phyloP scores from a whole-genome alignment of 2,888 invertebrate genomes.

The Rugalucina vietnamica region DNA sequence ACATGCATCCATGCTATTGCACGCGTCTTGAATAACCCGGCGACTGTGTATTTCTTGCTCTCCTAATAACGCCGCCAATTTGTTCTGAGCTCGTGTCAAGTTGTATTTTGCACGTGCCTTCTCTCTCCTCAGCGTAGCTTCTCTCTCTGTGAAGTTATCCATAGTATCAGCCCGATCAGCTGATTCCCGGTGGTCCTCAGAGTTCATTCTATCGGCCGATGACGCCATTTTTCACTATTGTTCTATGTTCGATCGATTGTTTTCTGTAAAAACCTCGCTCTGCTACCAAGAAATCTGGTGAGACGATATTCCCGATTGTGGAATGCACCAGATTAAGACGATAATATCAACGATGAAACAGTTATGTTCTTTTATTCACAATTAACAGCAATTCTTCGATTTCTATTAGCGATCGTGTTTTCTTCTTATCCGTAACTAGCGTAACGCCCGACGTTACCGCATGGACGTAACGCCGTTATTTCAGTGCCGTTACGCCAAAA shows the following conservation, averaged over 20 bases:
- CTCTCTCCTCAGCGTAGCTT: neutral
- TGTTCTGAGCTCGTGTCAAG: neutral
- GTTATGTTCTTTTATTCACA: too few species aligned
- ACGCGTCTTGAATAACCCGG: neutral
- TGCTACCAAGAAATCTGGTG: conserved; percentile 4
- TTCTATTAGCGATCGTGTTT: too few species aligned
- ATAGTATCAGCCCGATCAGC: neutral
- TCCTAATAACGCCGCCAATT: neutral
- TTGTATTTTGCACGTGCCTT: neutral
- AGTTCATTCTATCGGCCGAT: neutral
- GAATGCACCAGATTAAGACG: neutral
- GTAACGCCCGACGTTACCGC: too few species aligned
- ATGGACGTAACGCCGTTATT: too few species aligned
- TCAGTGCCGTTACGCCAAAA: too few species aligned
- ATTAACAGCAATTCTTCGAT: too few species aligned
- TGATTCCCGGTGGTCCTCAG: neutral
- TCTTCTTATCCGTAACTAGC: too few species aligned
- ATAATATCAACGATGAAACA: too few species aligned
- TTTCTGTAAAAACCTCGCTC: neutral
- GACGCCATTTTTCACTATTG: neutral
- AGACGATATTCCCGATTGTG: neutral
- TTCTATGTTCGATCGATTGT: neutral
- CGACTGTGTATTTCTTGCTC: neutral
- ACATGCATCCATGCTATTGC: neutral
- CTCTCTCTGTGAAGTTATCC: neutral